Base-by-base conservation (phyloP, 2,113 vertebrate species). In the Misgurnus mizolepis region DNA sequence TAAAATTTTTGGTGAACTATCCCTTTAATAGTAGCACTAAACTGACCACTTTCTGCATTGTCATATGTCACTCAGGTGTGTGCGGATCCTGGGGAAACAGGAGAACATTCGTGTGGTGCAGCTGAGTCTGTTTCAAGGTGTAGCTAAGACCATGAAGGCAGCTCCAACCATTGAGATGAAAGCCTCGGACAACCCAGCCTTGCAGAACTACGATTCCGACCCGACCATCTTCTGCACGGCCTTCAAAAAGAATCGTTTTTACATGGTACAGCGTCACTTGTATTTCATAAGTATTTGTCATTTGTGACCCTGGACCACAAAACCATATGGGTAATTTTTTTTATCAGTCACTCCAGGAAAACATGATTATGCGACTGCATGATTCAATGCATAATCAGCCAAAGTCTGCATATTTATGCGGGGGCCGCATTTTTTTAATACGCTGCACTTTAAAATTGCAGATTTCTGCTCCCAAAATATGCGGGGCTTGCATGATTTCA, bases 201-300 rank as follows among this genome's bases (percentile, higher is more conserved):
- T 99, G 5, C 93, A 98, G 82, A 96, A 91, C 80, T 79, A 92
- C 6, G 94, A 95, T 84, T 92, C 95, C 4, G 98, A 99, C 87
- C 98, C 97, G 0, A 98, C 95, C 79, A 87, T 99, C 78, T 94
- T 99, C 88, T 99, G 96, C 90, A 98, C 96, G 0, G 95, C 96
- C 27, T 99, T 98, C 83, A 99, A 99, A 89, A 99, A 99, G 90
- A 99, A 98, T 74, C 95, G 98, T 74, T 99, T 99, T 91, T 99
- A 98, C 88, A 94, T 98, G 97, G 98, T 98, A 69, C 0, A 8
- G 9, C 5, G 4, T 18, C 22, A 5, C 15, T 7, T 11, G 60
- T 15, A 22, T 12, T 7, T 60, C 56, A 12, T 7, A 40, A 47
- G 4, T 14, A 15, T 15, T 34, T 34, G 9, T 49, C 68, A 53